phyloP scores from a whole-genome alignment of 2,888 invertebrate genomes.

The Tetragonisca angustula region DNA sequence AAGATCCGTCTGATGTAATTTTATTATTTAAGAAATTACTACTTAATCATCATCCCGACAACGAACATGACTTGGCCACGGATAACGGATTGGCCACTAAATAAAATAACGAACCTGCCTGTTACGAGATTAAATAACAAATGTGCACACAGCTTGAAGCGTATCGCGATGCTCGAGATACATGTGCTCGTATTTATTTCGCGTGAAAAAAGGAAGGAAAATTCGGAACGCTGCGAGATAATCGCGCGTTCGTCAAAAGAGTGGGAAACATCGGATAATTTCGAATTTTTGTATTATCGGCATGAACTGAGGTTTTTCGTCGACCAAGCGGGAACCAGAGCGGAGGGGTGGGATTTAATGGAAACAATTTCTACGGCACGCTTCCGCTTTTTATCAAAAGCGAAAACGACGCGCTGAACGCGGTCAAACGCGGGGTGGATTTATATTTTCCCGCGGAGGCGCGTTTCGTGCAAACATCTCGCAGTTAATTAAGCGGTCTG shows the following conservation, averaged over 20 bases:
- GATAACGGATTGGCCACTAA: too few species aligned
- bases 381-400: neutral
- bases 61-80: too few species aligned
- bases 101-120: too few species aligned
- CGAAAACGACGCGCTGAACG: neutral
- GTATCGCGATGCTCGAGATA: neutral
- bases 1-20: too few species aligned
- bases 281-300: neutral
- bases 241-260: neutral
- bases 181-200: neutral
- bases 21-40: too few species aligned
- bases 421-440: neutral
- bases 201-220: neutral
- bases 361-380: neutral
- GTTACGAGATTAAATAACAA: too few species aligned
- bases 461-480: neutral
- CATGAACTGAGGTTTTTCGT: neutral
- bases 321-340: too few species aligned
- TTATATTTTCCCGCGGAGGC: neutral
- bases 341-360: neutral
- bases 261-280: neutral
- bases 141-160: too few species aligned
- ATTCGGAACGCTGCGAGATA: neutral
- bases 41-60: too few species aligned
- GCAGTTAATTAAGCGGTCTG: conserved; percentile 8